Conservation (phyloP, 2,888 invertebrate species). For the Caenorhabditis wallacei region DNA sequence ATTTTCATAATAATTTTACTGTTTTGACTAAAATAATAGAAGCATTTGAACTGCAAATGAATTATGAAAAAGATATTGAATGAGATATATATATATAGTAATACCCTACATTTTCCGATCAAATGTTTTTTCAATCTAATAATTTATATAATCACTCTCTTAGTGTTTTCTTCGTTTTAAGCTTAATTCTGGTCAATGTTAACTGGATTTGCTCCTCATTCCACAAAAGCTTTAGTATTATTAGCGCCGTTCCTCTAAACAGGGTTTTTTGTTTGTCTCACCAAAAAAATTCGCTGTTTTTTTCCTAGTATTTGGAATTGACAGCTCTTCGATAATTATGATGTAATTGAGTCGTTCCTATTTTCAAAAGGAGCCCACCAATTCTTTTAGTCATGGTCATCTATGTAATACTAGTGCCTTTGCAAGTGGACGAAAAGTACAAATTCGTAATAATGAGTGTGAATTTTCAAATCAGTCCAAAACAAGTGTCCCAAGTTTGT, state of each 20-base stretch:
- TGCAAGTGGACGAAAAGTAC: constrained; percentile 35
- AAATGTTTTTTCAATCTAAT: background rate
- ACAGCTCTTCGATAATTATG: constrained; percentile 54
- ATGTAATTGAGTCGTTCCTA: constrained; percentile 44
- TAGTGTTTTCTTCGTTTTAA: background rate
- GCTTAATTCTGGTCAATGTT: background rate
- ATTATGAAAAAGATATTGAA: too few species aligned
- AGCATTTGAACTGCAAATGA: too few species aligned
- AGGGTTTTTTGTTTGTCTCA: constrained; percentile 22
- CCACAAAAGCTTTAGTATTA: background rate
- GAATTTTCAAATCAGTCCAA: constrained; percentile 46
- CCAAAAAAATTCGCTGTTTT: constrained; percentile 3
- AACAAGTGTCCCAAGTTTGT: constrained; percentile 46
- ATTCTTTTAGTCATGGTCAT: background rate
- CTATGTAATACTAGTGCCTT: constrained; percentile 1
- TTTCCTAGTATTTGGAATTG: constrained; percentile 38
- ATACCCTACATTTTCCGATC: too few species aligned
- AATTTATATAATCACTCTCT: background rate
- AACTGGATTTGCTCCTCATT: constrained; percentile 10
- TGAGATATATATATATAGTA: too few species aligned
- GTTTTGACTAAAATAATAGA: too few species aligned
- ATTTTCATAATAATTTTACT: too few species aligned
- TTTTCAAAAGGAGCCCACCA: constrained; percentile 5
- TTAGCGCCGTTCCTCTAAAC: constrained; percentile 14
- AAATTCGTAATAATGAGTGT: constrained; percentile 40